Percentiles rank a stretch among this genome's conserved stretches.
phyloP scores from a whole-genome alignment of 2,888 invertebrate species.

The Bimastos eiseni region DNA sequence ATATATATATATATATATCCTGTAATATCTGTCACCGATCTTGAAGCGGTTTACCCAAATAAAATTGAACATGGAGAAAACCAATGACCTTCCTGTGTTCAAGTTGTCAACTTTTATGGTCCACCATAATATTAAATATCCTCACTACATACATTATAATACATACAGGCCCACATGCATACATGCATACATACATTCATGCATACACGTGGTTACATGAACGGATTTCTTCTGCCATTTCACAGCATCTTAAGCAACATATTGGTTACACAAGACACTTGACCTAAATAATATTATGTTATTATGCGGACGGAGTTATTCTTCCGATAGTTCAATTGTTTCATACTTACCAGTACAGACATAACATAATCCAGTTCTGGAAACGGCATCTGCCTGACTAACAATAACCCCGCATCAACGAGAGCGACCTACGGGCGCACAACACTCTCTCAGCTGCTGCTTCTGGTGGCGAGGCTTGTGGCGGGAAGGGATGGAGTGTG shows the following conservation, averaged over 20 bases:
- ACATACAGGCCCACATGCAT: background rate
- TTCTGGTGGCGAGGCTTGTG: background rate
- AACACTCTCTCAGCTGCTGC: background rate
- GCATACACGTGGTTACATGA: background rate
- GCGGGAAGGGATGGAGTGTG: background rate
- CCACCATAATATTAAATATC: too few species aligned
- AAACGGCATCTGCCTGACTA: background rate
- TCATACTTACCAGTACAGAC: background rate
- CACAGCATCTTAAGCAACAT: background rate
- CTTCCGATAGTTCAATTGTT: background rate
- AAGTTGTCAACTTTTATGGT: too few species aligned
- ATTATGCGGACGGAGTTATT: background rate
- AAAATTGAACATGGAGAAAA: too few species aligned
- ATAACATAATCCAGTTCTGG: background rate
- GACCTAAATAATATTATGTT: background rate
- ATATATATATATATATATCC: too few species aligned
- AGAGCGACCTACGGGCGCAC: background rate
- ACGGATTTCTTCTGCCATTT: background rate
- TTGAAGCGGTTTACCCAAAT: too few species aligned
- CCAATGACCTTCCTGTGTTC: too few species aligned
- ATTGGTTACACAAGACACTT: background rate
- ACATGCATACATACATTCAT: background rate
- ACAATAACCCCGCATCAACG: background rate
- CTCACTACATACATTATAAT: too few species aligned
- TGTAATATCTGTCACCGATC: too few species aligned